These are phyloP conservation scores for Drosophila percnosoma DNA, from an alignment of 2,888 invertebrate genomes.

Conservation along the genomic window DNA sequence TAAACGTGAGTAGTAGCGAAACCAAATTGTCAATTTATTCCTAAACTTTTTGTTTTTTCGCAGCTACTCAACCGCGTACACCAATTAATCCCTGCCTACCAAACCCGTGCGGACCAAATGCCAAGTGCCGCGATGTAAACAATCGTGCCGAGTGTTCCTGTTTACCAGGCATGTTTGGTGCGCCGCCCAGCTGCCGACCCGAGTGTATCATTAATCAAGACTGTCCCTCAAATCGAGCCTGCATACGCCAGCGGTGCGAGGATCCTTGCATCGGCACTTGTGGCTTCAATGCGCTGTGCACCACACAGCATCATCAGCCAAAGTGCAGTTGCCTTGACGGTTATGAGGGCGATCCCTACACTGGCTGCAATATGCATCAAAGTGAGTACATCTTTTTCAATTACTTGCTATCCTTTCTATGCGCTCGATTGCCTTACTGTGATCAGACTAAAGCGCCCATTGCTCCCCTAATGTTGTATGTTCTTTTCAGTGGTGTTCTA, in stretches of 20 bases:
- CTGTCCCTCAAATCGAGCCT: constrained; percentile 90
- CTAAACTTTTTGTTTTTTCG: neutral
- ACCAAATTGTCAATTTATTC: neutral
- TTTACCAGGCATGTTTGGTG: constrained; percentile 89
- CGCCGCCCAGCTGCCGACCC: constrained; percentile 91
- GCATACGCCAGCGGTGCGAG: constrained; percentile 89
- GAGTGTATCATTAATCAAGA: constrained; percentile 91
- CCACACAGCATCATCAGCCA: constrained; percentile 89
- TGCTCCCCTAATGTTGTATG: constrained; percentile 68
- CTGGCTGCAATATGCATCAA: constrained; percentile 88
- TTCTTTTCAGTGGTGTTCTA: constrained; percentile 71
- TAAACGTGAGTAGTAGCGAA: constrained; percentile 77
- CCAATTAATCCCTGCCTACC: constrained; percentile 88
- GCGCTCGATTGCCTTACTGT: constrained; percentile 20
- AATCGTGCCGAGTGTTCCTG: constrained; percentile 91
- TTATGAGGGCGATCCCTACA: constrained; percentile 92
- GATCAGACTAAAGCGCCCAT: constrained; percentile 15
- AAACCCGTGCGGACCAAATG: constrained; percentile 91
- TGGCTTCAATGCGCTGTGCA: constrained; percentile 90
- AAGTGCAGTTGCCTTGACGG: constrained; percentile 90
- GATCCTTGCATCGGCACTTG: constrained; percentile 92
- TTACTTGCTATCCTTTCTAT: constrained; percentile 36
- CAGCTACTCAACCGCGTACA: constrained; percentile 85
- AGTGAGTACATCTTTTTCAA: constrained; percentile 85
- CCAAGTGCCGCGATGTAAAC: constrained; percentile 89